Evolutionary conservation across 2,888 invertebrate genomes (phyloP).

Genomic region (Drosophila meridiana): DNA sequence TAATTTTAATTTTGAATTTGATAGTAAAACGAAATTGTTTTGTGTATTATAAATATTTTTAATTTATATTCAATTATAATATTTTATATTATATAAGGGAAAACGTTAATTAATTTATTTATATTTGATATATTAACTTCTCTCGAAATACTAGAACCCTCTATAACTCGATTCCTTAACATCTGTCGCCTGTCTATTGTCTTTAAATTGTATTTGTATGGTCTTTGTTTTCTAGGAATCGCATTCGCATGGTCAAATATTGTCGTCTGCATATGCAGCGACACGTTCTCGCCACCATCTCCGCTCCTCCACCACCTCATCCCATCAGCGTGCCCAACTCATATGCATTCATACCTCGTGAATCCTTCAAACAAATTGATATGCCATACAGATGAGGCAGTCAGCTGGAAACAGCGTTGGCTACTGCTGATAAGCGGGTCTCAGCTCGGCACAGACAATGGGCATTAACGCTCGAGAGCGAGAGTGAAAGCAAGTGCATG

Average conservation of each 20-base stretch:
- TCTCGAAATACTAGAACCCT: no score
- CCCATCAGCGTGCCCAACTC: background rate
- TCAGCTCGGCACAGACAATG: slow-evolving; percentile 49
- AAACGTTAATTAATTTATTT: background rate
- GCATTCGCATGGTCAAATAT: slow-evolving; percentile 17
- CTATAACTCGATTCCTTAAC: background rate
- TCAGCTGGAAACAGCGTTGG: slow-evolving; percentile 65
- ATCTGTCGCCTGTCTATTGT: slow-evolving; percentile 21
- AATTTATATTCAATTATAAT: background rate
- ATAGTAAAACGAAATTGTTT: no score
- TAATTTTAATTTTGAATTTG: background rate
- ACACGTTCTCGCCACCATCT: background rate
- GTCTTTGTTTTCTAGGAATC: slow-evolving; percentile 19
- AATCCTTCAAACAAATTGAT: slow-evolving; percentile 60
- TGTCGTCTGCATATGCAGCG: slow-evolving; percentile 21
- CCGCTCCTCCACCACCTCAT: background rate
- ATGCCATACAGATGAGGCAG: slow-evolving; percentile 59
- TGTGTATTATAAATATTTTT: background rate
- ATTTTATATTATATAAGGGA: background rate
- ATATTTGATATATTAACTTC: background rate
- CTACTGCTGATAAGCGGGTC: slow-evolving; percentile 56
- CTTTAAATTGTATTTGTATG: background rate
- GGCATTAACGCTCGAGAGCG: slow-evolving; percentile 39
- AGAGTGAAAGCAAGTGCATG: slow-evolving; percentile 42
- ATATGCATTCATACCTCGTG: slow-evolving; percentile 23